These are phyloP conservation scores for Chrysolina haemoptera DNA, from an alignment of 2,888 invertebrate genomes.

Conservation along the genomic window DNA sequence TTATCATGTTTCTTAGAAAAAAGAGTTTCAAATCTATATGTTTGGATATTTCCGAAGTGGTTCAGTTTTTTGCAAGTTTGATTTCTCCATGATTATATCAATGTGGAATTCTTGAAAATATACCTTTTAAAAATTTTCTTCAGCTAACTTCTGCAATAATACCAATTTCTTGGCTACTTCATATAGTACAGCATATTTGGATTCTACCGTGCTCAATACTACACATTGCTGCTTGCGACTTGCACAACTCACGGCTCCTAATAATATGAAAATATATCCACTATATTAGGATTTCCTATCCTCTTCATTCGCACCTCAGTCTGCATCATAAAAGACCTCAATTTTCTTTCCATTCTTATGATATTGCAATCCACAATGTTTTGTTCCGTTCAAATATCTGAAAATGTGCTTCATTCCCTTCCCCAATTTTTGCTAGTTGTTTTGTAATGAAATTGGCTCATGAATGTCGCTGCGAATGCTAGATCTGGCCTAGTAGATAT, in stretches of 20 bases:
- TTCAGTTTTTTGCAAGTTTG: neutral
- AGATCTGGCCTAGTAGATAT: neutral
- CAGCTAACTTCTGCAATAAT: neutral
- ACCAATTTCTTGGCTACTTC: neutral
- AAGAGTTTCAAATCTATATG: neutral
- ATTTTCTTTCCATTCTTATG: neutral
- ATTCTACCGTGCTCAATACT: neutral
- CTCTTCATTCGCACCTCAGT: slow-evolving; percentile 6
- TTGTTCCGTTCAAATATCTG: slow-evolving; percentile 18
- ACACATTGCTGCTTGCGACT: neutral
- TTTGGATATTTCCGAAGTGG: neutral
- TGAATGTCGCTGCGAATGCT: slow-evolving; percentile 1
- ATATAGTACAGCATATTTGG: neutral
- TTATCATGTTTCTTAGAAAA: neutral
- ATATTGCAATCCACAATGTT: slow-evolving; percentile 7
- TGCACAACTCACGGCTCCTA: neutral
- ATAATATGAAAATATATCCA: neutral
- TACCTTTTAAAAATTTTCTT: neutral
- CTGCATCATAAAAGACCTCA: slow-evolving; percentile 1
- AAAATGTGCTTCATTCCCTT: slow-evolving; percentile 1
- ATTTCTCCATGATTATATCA: too few species aligned
- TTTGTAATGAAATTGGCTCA: slow-evolving; percentile 12
- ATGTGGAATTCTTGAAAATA: neutral
- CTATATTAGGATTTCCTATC: neutral
- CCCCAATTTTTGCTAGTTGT: neutral